Percentiles rank a stretch among this genome's conserved stretches.
Evolutionary conservation across 2,888 invertebrate genomes (phyloP).

Genomic region (Dugesia japonica): DNA sequence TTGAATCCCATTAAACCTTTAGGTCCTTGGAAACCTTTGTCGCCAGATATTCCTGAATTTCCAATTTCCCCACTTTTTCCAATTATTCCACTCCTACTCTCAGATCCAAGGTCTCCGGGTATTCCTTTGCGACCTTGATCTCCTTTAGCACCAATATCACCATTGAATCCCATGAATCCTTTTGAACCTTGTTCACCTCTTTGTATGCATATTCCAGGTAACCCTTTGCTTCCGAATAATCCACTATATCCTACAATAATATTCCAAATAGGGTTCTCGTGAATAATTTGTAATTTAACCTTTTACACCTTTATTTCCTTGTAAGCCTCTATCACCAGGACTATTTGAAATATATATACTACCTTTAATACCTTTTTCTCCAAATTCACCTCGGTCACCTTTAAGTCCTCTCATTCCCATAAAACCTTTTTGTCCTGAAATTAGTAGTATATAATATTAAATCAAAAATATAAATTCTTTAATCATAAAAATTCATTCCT

Average conservation of each 20-base stretch:
- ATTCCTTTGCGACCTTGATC: neutral
- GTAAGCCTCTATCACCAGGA: neutral
- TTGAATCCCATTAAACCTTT: neutral
- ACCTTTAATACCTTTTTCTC: neutral
- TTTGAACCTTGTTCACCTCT: neutral
- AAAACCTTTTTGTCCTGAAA: conserved; percentile 1
- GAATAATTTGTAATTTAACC: neutral
- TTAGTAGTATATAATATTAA: no score
- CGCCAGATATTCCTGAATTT: neutral
- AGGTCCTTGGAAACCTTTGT: neutral
- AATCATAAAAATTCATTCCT: no score
- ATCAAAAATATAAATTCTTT: no score
- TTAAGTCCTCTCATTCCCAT: neutral
- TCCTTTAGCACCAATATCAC: neutral
- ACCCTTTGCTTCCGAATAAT: neutral
- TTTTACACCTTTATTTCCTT: conserved; percentile 8
- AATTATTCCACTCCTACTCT: neutral
- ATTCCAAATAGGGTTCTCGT: no score
- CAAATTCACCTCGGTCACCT: conserved; percentile 21
- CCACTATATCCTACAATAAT: neutral
- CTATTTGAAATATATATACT: neutral
- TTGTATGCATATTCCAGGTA: neutral
- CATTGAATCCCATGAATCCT: neutral
- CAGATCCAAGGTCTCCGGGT: neutral
- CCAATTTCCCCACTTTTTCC: neutral